Evolutionary conservation across 2,113 vertebrate genomes (phyloP), one percentile per base, ranked within the genome.

Genomic region (Colinus virginianus): DNA sequence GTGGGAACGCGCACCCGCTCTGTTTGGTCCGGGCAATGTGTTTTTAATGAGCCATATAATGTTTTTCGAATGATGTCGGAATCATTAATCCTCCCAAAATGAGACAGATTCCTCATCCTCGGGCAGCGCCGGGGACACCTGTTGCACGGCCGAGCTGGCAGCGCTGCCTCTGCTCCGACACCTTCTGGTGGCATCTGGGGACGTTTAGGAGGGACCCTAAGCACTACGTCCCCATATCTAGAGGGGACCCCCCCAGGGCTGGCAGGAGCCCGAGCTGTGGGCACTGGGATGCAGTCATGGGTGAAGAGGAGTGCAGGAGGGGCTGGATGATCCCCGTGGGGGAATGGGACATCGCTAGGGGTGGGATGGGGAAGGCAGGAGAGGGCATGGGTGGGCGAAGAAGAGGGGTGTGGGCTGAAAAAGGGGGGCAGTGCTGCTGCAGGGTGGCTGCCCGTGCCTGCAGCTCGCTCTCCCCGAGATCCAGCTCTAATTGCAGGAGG

Each of bases 11-110:
- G 28, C 75, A 72, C 36, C 56, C 25, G 14, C 67, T 64, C 78
- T 15, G 90, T 81, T 92, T 82, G 84, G 94, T 77, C 78, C 56
- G 84, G 61, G 80, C 80, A 82, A 94, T 94, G 93, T 96, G 93
- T 53, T 96, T 92, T 92, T 94, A 93, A 58, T 78, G 93, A 97
- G 92, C 83, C 87, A 46, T 56, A 75, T 88, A 95, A 93, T 92
- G 95, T 71, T 94, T 80, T 89, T 71, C 85, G 90, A 71, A 80
- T 30, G 53, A 87, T 20, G 82, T 82, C 36, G 72, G 91, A 85
- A 78, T 93, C 72, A 13, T 96, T 95, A 93, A 96, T 97, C 95
- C 96, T 95, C 88, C 96, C 53, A 66, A 32, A 96, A 89, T 20
- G 92, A 97, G 96, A 94, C 94, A 79, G 90, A 95, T 69, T 34